These are phyloP conservation scores for Parus major DNA, from an alignment of 2,113 vertebrate genomes.

Conservation along the genomic window DNA sequence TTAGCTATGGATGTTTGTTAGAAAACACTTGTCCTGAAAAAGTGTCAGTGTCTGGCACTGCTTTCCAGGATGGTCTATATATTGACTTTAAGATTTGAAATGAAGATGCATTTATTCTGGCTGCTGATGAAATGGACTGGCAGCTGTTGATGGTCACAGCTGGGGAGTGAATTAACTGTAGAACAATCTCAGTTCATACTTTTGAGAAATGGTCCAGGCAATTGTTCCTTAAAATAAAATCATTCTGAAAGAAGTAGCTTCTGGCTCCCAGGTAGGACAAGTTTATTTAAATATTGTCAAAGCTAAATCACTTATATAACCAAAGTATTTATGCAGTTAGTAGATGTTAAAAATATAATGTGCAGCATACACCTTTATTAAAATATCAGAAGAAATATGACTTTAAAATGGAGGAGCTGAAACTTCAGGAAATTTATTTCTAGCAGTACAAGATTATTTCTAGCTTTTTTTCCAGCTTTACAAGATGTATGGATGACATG, in stretches of 20 bases:
- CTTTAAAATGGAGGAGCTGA: background rate
- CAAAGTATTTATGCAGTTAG: conserved; percentile 13
- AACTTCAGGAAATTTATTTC: background rate
- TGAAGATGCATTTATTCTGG: conserved; percentile 32
- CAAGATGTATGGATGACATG: background rate
- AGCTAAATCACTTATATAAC: background rate
- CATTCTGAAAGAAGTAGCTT: background rate
- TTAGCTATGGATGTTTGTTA: conserved; percentile 36
- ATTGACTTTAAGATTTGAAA: conserved; percentile 51
- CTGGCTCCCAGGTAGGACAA: background rate
- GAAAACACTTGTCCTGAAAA: conserved; percentile 16
- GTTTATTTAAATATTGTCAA: background rate
- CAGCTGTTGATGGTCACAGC: background rate
- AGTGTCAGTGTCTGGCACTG: background rate
- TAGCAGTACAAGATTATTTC: background rate
- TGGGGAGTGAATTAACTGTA: conserved; percentile 29
- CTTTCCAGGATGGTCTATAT: background rate
- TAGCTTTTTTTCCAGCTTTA: background rate
- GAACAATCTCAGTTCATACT: background rate
- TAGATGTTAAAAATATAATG: conserved; percentile 16
- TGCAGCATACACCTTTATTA: background rate
- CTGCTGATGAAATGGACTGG: conserved; percentile 34
- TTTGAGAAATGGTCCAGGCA: background rate
- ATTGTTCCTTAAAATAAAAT: background rate
- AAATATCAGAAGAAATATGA: conserved; percentile 20